Conservation (phyloP, 2,797 vertebrate genomes). For the Falco berigora region DNA sequence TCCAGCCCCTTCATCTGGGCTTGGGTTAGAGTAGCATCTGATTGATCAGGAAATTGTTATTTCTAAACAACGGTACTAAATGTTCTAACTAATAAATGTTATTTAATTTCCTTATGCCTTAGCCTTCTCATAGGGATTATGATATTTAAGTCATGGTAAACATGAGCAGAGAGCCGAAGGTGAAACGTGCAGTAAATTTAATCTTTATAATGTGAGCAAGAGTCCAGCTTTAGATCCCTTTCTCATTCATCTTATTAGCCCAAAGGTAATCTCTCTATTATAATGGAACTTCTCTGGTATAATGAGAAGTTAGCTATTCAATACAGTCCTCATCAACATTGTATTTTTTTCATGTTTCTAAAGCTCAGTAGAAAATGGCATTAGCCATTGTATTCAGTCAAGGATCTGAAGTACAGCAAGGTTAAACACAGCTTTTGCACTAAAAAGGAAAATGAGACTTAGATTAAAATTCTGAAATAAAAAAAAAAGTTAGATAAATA, state of each 20-base stretch:
- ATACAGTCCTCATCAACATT: neutral
- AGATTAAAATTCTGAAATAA: conserved; percentile 26
- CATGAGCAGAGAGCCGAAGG: neutral
- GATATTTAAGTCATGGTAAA: conserved; percentile 31
- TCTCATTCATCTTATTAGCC: neutral
- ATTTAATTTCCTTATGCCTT: neutral
- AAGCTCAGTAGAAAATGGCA: conserved; percentile 28
- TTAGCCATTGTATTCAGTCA: conserved; percentile 20
- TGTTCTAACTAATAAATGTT: neutral
- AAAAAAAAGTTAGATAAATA: neutral
- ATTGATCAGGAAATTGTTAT: neutral
- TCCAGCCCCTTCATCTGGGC: neutral
- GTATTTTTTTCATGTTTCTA: conserved; percentile 3
- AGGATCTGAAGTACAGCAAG: conserved; percentile 13
- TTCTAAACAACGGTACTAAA: neutral
- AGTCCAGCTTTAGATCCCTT: neutral
- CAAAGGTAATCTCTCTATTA: conserved; percentile 1
- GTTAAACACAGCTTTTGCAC: conserved; percentile 44
- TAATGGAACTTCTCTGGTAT: neutral
- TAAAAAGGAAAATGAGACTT: conserved; percentile 35
- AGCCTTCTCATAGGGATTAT: neutral
- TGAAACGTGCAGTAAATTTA: conserved; percentile 29
- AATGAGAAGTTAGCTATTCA: conserved; percentile 43
- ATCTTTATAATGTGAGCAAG: neutral
- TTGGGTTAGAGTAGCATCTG: neutral